Conservation (phyloP, 2,113 vertebrate species). For the Pitta sordida region DNA sequence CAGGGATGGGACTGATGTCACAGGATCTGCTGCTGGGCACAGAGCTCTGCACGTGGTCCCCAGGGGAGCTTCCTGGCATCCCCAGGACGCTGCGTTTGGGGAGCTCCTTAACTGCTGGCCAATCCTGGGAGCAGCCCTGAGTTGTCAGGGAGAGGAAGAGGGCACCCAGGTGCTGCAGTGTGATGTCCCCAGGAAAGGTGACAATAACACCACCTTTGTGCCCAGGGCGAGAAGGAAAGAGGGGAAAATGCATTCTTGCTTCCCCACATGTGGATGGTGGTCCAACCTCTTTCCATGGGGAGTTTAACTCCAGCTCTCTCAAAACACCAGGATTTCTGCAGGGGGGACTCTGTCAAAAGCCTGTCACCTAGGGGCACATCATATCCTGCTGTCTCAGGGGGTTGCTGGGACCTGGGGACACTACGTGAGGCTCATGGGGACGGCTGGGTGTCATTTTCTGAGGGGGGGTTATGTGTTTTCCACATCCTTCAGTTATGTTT, state of each 20-base stretch:
- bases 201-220: background rate
- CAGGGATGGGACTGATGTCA: background rate
- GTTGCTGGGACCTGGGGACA: background rate
- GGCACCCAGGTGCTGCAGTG: background rate
- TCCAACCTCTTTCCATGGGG: background rate
- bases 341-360: background rate
- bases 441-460: background rate
- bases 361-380: rapidly evolving
- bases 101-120: background rate
- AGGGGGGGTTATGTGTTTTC: background rate
- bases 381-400: background rate
- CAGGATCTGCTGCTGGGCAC: background rate
- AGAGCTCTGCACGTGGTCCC: background rate
- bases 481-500: background rate
- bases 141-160: background rate
- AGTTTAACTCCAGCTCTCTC: background rate
- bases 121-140: background rate
- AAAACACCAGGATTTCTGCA: background rate
- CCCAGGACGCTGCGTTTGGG: background rate
- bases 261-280: background rate
- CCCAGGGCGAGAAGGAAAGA: background rate
- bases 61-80: background rate
- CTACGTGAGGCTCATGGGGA: background rate
- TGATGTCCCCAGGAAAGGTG: rapidly evolving
- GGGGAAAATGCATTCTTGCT: background rate